phyloP scores from a whole-genome alignment of 1,140 invertebrate genomes.

The Trichonephila clavata region DNA sequence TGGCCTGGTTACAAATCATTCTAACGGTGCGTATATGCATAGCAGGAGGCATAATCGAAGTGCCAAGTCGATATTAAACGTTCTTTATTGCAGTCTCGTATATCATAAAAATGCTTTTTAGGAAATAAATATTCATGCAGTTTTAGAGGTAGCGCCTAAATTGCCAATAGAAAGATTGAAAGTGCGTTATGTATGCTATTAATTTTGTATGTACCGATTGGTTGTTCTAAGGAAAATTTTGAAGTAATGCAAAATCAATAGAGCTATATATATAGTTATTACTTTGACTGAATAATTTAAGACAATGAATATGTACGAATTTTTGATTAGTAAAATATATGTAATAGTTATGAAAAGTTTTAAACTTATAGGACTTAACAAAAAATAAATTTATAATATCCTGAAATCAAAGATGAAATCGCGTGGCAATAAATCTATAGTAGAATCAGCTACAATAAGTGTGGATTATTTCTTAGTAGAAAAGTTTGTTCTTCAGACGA shows the following conservation, averaged over 20 bases:
- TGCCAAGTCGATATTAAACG: slow-evolving; percentile 70
- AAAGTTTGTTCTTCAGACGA: no score
- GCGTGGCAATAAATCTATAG: no score
- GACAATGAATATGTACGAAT: no score
- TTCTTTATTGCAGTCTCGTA: slow-evolving; percentile 66
- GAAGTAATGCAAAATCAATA: neutral
- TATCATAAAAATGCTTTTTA: slow-evolving; percentile 64
- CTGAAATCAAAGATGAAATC: no score
- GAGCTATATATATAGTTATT: neutral
- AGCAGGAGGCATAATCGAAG: slow-evolving; percentile 58
- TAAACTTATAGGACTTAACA: no score
- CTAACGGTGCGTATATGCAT: slow-evolving; percentile 56
- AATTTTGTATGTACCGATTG: neutral
- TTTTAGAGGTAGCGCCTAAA: neutral
- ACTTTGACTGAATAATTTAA: no score
- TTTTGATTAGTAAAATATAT: no score
- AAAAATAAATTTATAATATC: no score
- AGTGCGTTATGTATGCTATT: neutral
- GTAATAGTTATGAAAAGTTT: no score
- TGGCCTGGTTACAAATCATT: slow-evolving; percentile 68
- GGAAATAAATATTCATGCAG: slow-evolving; percentile 61
- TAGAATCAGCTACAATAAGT: no score
- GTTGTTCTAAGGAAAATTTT: neutral
- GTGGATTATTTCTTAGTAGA: no score
- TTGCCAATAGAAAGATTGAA: neutral